A percentile compares a stretch with the other conserved stretches of the same genome.
Evolutionary conservation across 2,113 vertebrate species (phyloP).

Genomic region (Nicator chloris): DNA sequence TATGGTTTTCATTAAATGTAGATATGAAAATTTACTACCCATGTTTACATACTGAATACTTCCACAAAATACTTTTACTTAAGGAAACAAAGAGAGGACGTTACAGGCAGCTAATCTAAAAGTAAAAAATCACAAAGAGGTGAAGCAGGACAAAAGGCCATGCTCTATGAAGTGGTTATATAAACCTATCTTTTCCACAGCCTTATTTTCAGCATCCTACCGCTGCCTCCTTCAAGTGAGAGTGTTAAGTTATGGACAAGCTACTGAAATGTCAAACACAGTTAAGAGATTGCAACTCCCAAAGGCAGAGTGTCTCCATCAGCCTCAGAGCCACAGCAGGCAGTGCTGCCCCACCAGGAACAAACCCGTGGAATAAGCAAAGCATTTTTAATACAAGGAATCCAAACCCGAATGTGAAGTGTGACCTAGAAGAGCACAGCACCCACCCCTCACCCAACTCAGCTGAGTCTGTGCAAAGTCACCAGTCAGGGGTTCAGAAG

Average conservation of each 20-base stretch:
- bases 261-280: neutral
- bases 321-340: neutral
- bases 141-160: neutral
- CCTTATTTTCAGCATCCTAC: neutral
- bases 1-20: neutral
- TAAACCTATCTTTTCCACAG: neutral
- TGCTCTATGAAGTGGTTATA: neutral
- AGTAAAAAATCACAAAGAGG: neutral
- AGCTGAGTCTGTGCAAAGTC: neutral
- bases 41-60: neutral
- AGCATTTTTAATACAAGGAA: neutral
- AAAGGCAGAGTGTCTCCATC: neutral
- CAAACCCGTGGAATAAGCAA: accelerated
- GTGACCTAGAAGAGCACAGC: neutral
- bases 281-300: accelerated
- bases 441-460: neutral
- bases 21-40: neutral
- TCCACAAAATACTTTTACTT: neutral
- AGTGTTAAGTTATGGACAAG: neutral
- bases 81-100: neutral
- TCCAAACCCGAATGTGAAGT: neutral
- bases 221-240: neutral
- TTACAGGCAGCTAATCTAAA: neutral
- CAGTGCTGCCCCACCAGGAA: neutral
- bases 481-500: accelerated